These are phyloP conservation scores for Hirudinaria manillensis DNA, from an alignment of 2,888 invertebrate genomes.

Conservation along the genomic window DNA sequence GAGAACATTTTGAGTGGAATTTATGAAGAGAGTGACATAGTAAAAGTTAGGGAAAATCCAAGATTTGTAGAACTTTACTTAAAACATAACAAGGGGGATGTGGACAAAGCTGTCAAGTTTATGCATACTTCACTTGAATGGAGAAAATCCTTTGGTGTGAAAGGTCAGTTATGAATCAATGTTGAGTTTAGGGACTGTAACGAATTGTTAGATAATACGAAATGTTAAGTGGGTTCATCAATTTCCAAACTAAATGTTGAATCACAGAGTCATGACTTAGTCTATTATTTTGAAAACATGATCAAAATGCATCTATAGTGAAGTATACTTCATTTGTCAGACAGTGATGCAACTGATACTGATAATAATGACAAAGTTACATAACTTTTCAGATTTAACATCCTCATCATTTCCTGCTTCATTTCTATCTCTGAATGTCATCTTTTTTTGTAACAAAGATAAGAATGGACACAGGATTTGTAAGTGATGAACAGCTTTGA, in stretches of 20 bases:
- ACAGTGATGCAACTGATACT: too few relatives aligned
- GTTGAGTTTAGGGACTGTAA: background rate
- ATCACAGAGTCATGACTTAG: background rate
- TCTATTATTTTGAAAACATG: background rate
- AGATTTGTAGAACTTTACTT: constrained; percentile 61
- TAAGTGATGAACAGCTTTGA: constrained; percentile 16
- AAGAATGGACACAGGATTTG: constrained; percentile 58
- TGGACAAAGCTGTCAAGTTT: constrained; percentile 56
- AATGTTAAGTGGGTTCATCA: too few relatives aligned
- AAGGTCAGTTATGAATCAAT: constrained; percentile 34
- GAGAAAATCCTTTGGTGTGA: constrained; percentile 38
- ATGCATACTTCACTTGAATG: constrained; percentile 38
- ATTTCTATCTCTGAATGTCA: constrained; percentile 69
- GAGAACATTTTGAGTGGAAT: constrained; percentile 44
- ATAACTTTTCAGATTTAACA: constrained; percentile 50
- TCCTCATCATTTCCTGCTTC: constrained; percentile 67
- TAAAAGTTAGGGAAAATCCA: constrained; percentile 46
- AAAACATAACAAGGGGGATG: constrained; percentile 67
- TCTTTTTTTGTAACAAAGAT: constrained; percentile 73
- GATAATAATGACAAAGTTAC: background rate
- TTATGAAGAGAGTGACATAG: constrained; percentile 51
- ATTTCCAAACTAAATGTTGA: background rate
- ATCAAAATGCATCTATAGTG: too few relatives aligned
- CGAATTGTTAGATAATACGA: too few relatives aligned
- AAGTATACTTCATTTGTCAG: too few relatives aligned